Conservation (phyloP, 2,113 vertebrate species). For the Oxyura jamaicensis region DNA sequence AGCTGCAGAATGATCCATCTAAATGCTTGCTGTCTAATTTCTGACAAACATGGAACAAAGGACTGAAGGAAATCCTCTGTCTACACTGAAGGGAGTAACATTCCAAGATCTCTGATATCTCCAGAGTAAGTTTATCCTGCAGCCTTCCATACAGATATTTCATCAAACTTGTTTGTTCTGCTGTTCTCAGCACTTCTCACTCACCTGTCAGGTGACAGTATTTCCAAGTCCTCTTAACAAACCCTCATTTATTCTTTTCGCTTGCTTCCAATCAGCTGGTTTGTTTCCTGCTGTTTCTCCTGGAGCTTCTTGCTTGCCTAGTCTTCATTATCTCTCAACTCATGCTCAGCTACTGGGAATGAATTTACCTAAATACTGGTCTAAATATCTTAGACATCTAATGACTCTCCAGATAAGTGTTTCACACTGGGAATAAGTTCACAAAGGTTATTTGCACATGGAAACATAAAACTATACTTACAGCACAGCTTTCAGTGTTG, state of each 20-base stretch:
- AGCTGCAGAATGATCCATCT: background rate
- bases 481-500: conserved; percentile 88
- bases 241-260: background rate
- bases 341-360: background rate
- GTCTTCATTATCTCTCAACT: background rate
- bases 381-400: background rate
- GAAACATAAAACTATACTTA: conserved; percentile 76
- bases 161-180: background rate
- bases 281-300: background rate
- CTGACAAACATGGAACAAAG: background rate
- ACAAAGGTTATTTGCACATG: background rate
- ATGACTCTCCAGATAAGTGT: background rate
- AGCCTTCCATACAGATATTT: background rate
- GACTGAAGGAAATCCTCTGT: background rate
- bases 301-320: background rate
- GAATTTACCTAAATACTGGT: background rate
- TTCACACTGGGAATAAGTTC: background rate
- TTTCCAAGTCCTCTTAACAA: background rate
- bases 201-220: background rate
- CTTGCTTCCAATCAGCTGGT: background rate
- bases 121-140: background rate
- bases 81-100: background rate
- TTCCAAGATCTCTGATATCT: background rate
- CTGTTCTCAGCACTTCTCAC: background rate
- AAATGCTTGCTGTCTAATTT: background rate